A percentile compares a stretch with the other conserved stretches of the same genome.
phyloP scores from a whole-genome alignment of 2,888 invertebrate genomes.

The Meteorus cinctellus region DNA sequence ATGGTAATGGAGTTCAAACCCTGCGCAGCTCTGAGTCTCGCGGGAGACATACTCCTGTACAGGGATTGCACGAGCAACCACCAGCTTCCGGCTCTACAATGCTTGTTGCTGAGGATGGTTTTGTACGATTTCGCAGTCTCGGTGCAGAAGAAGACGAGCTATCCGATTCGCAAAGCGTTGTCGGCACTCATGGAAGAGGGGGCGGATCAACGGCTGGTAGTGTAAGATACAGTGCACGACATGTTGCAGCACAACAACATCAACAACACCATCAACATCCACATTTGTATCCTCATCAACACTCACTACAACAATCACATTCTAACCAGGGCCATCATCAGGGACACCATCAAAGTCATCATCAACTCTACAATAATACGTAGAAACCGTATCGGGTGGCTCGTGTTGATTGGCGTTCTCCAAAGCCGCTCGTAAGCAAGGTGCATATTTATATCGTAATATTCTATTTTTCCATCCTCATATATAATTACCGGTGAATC shows the following conservation, averaged over 20 bases:
- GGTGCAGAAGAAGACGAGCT: constrained; percentile 72
- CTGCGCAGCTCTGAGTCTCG: constrained; percentile 72
- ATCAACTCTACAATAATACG: constrained; percentile 71
- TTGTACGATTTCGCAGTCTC: constrained; percentile 87
- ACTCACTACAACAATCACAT: constrained; percentile 67
- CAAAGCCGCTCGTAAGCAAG: constrained; percentile 53
- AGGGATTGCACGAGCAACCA: constrained; percentile 75
- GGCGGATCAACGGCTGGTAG: constrained; percentile 65
- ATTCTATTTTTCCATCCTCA: background rate
- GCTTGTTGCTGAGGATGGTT: constrained; percentile 93
- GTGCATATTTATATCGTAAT: constrained; percentile 34
- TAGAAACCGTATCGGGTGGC: constrained; percentile 60
- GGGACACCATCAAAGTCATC: constrained; percentile 65
- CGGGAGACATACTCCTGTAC: constrained; percentile 64
- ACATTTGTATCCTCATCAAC: constrained; percentile 64
- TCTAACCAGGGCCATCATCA: constrained; percentile 63
- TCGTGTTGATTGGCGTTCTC: constrained; percentile 54
- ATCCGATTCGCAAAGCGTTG: constrained; percentile 67
- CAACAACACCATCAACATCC: constrained; percentile 62
- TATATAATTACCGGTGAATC: background rate
- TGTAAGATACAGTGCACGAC: constrained; percentile 68
- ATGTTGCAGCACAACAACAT: constrained; percentile 56
- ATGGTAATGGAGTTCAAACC: constrained; percentile 76
- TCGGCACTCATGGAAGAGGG: constrained; percentile 66
- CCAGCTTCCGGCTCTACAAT: constrained; percentile 78